Evolutionary conservation across 2,797 vertebrate genomes (phyloP).

Genomic region (Antrozous pallidus): DNA sequence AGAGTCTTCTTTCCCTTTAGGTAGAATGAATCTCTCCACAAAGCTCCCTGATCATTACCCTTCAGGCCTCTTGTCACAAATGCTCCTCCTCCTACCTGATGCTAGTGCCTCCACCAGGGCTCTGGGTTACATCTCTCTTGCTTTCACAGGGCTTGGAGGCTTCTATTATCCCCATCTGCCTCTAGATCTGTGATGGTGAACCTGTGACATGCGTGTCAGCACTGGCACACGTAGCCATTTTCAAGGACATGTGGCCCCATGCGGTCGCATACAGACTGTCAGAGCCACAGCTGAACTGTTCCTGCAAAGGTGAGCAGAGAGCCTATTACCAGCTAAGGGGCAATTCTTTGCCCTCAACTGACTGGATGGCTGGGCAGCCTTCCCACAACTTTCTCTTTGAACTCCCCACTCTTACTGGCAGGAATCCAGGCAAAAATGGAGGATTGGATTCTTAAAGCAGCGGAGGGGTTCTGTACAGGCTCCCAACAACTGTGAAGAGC

Average conservation of each 20-base stretch:
- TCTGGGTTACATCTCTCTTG: background rate
- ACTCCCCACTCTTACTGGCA: background rate
- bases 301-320: background rate
- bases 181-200: background rate
- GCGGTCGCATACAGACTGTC: no score
- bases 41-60: background rate
- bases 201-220: no score
- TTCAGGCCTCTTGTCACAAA: background rate
- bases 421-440: background rate
- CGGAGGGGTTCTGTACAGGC: background rate
- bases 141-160: background rate
- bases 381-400: background rate
- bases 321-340: background rate
- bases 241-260: no score
- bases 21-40: background rate
- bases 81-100: background rate
- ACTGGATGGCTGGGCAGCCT: background rate
- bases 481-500: background rate
- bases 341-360: background rate
- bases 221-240: no score
- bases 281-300: background rate
- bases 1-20: background rate
- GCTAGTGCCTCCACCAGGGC: background rate
- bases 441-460: background rate
- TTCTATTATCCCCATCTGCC: background rate